Conservation (phyloP, 2,888 invertebrate species). For the Acronicta psi region DNA sequence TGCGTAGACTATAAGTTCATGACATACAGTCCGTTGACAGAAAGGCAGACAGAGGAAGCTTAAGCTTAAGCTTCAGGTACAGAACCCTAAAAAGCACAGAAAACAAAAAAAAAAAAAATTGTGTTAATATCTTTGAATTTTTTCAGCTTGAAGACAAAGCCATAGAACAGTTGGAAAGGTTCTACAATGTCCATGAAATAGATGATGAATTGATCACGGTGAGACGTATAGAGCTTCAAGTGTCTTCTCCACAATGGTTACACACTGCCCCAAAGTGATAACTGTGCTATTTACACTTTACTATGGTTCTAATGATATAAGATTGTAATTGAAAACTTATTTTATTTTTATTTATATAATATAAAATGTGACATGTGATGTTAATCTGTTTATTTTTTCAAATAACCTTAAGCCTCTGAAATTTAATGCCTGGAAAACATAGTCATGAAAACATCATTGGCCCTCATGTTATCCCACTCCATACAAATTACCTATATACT, state of each 20-base stretch:
- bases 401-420: too few relatives aligned
- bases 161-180: slow-evolving; percentile 92
- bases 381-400: background rate
- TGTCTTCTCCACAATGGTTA: slow-evolving; percentile 90
- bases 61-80: too few relatives aligned
- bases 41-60: too few relatives aligned
- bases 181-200: slow-evolving; percentile 92
- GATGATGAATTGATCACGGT: slow-evolving; percentile 93
- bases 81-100: too few relatives aligned
- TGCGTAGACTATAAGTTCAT: too few relatives aligned
- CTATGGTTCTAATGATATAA: slow-evolving; percentile 35
- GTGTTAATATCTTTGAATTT: slow-evolving; percentile 21
- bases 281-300: slow-evolving; percentile 70
- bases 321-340: slow-evolving; percentile 45
- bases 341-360: slow-evolving; percentile 54
- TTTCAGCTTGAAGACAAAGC: slow-evolving; percentile 95
- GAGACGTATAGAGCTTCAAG: slow-evolving; percentile 89
- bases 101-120: too few relatives aligned
- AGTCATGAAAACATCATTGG: too few relatives aligned
- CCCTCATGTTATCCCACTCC: too few relatives aligned
- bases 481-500: too few relatives aligned
- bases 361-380: slow-evolving; percentile 30
- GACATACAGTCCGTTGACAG: too few relatives aligned
- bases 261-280: slow-evolving; percentile 81
- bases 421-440: too few relatives aligned